Evolutionary conservation across 2,113 vertebrate species (phyloP), one percentile per base, ranked within the genome.

Genomic region (Podocnemis expansa): DNA sequence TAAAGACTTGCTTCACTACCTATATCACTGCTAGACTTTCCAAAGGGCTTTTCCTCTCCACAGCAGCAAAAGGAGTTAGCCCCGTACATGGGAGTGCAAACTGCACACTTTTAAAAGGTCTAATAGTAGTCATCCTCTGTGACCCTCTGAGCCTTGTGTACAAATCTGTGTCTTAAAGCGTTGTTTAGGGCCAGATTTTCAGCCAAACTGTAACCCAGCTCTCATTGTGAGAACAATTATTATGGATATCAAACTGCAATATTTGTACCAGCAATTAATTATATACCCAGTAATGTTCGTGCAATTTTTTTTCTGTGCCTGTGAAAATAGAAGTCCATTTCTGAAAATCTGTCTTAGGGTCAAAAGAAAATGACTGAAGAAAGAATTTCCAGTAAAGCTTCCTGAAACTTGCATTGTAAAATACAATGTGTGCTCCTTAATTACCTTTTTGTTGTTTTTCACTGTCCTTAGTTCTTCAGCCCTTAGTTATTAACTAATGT

Each of bases 81-180:
- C 10, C 73, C 8, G 24, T 2, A 1, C 56, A 63, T 31, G 45
- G 56, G 22, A 58, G 19, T 70, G n/a, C 63, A 70, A 31, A 2
- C 41, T 38, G 3, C 19, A 3, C 1, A 4, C 5, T 58, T 17
- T 60, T n/a, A 21, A 21, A 34, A 55, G 22, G 14, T 29, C 2
- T 2, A 31, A 16, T 16, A 63, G 22, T 60, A 38, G 9, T 78
- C 54, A 45, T 1, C 0, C 82, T 73, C 73, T 80, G 27, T 2
- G 2, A 70, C 29, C 78, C 41, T 84, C 45, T 73, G 38, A 70
- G 70, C n/a, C 70, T 24, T 55, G 63, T 14, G 14, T 16, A 52
- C 51, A 52, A 4, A 17, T 5, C 16, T 19, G 3, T 38, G 19
- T 70, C 63, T 70, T 70, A n/a, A 70, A 70, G n/a, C 19, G n/a